Evolutionary conservation across 1,140 invertebrate genomes (phyloP).

Genomic region (Lepidostoma basale): DNA sequence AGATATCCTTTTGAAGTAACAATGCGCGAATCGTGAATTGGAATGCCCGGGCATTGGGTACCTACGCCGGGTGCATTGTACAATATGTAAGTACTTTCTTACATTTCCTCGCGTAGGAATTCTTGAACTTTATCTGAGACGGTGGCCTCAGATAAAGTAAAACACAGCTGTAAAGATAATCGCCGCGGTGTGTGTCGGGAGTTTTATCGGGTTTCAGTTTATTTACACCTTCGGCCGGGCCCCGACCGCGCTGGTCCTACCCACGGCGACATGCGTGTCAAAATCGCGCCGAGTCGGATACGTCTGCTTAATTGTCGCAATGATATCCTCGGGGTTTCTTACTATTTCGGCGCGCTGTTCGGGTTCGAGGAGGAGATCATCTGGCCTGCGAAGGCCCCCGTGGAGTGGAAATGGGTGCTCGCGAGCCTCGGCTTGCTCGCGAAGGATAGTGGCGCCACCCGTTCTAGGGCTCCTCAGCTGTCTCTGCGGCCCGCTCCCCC

Average conservation of each 20-base stretch:
- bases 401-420: not conserved
- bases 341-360: slow-evolving; percentile 1
- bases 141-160: slow-evolving; percentile 17
- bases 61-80: no score
- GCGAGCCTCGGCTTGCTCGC: no score
- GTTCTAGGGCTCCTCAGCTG: no score
- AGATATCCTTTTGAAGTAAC: not conserved
- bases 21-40: not conserved
- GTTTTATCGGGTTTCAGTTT: slow-evolving; percentile 13
- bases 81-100: no score
- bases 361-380: not conserved
- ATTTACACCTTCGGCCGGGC: slow-evolving; percentile 14
- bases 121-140: slow-evolving; percentile 29
- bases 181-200: not conserved
- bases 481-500: no score
- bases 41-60: no score
- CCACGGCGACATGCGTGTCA: not conserved
- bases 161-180: slow-evolving; percentile 21
- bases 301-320: slow-evolving; percentile 8
- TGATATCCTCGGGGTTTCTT: slow-evolving; percentile 24
- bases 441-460: no score
- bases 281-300: not conserved
- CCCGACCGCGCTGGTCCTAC: not conserved
- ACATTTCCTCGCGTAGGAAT: not conserved
- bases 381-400: not conserved